Evolutionary conservation across 2,888 invertebrate species (phyloP), one percentile per base, ranked within the genome.

Genomic region (Terebella lapidaria): DNA sequence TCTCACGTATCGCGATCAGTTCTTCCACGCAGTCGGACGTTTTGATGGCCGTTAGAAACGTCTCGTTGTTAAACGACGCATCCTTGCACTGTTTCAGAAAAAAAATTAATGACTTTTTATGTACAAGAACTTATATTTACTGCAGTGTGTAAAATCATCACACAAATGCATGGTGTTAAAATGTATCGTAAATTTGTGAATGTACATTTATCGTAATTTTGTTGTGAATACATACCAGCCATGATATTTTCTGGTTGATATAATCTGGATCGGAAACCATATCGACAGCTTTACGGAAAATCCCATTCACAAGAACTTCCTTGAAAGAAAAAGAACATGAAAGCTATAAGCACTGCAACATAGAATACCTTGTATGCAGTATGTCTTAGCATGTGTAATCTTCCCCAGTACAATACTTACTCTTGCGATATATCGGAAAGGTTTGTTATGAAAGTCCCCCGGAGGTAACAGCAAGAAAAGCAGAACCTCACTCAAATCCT

Each of bases 261-360:
- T 90, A 92, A 84, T 94, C 92, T 56, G 94, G 93, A 82, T 93
- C 92, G 49, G 91, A 88, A 62, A 91, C 79, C 67, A 89, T 81
- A 73, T 87, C 85, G 54, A 92, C 82, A 42, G 89, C 81, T 0
- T 91, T 90, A 57, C 85, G 81, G 58, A 92, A 84, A 51, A 88
- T 83, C 56, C 89, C 87, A 74, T 89, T 87, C 25, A 89, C 86
- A 62, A 92, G 84, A 56, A 92, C 81, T 72, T 91, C 91, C 73
- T 90, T 84, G 27, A 89, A 67, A 52, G 25, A 49, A 10, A 35
- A 35, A 10, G 10, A 35, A 35, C 42, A 35, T 35, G n/a, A n/a
- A n/a, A n/a, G n/a, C n/a, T n/a, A n/a, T n/a, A n/a, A n/a, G n/a
- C n/a, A n/a, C n/a, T n/a, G n/a, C n/a, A n/a, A n/a, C n/a, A n/a